Conservation (phyloP, 2,113 vertebrate species). For the Scytalopus superciliaris region DNA sequence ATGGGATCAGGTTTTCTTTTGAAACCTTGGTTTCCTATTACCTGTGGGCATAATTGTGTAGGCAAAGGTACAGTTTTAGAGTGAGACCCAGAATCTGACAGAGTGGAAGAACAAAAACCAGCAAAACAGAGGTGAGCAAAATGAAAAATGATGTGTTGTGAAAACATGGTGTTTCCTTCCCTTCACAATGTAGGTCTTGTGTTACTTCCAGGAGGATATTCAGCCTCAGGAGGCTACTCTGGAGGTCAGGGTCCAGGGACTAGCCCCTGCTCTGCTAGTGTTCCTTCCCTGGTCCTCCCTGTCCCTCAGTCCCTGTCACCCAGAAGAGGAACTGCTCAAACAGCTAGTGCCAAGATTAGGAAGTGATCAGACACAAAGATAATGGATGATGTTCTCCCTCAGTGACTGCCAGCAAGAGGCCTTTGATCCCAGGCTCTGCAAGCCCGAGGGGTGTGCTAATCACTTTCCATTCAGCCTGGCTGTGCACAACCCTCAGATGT, state of each 20-base stretch:
- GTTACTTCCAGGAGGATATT: not conserved
- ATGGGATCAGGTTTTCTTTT: slow-evolving; percentile 68
- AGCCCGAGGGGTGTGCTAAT: not conserved
- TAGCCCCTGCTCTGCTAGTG: not conserved
- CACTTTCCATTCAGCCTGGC: not conserved
- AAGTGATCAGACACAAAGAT: not conserved
- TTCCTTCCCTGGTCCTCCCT: not conserved
- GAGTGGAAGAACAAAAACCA: not conserved
- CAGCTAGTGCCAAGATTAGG: not conserved
- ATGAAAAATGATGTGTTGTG: rapidly evolving
- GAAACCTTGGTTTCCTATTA: slow-evolving; percentile 73
- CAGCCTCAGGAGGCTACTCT: not conserved
- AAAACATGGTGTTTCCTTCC: not conserved
- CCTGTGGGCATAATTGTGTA: slow-evolving; percentile 67
- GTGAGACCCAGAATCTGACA: not conserved
- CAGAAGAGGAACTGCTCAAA: not conserved
- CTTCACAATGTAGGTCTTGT: not conserved
- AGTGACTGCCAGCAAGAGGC: not conserved
- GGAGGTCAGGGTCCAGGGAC: not conserved
- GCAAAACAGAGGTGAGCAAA: not conserved
- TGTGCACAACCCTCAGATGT: not conserved
- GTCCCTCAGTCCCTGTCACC: not conserved
- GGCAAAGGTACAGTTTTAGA: slow-evolving; percentile 34
- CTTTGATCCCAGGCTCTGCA: not conserved
- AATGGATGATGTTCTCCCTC: not conserved